These are phyloP conservation scores for Leptinotarsa defecta DNA, from an alignment of 1,140 invertebrate species.

Conservation along the genomic window DNA sequence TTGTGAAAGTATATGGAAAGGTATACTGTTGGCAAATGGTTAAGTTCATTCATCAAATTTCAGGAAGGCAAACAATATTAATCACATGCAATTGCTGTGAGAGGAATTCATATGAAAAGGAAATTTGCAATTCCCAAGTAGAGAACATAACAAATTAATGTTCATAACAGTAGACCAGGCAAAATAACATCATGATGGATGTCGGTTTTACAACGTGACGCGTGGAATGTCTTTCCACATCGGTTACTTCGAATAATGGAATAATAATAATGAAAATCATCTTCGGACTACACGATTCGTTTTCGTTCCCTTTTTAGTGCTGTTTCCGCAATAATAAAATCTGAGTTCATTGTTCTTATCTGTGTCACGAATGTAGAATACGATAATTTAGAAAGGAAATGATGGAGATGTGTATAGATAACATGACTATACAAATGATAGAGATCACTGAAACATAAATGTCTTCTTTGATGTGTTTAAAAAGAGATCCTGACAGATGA, in stretches of 20 bases:
- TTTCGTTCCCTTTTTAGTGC: neutral
- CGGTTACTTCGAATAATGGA: conserved; percentile 9
- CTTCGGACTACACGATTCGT: neutral
- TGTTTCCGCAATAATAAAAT: conserved; percentile 13
- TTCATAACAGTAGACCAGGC: conserved; percentile 1
- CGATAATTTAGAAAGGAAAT: neutral
- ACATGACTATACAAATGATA: neutral
- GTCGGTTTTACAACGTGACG: neutral
- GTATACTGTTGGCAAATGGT: too few relatives aligned
- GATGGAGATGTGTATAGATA: neutral
- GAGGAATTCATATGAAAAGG: neutral
- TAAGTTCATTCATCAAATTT: neutral
- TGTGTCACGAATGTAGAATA: conserved; percentile 3
- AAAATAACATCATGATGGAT: conserved; percentile 1
- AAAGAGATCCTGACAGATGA: too few relatives aligned
- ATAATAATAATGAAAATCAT: conserved; percentile 6
- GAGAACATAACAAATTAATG: neutral
- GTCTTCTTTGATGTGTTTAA: neutral
- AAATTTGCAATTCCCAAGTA: neutral
- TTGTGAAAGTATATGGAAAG: too few relatives aligned
- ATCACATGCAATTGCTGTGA: too few relatives aligned
- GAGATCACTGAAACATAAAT: neutral
- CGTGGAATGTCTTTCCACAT: conserved; percentile 17
- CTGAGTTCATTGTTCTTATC: conserved; percentile 12
- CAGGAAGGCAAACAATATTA: neutral